Evolutionary conservation across 2,888 invertebrate species (phyloP).

Genomic region (Sialis lutaria): DNA sequence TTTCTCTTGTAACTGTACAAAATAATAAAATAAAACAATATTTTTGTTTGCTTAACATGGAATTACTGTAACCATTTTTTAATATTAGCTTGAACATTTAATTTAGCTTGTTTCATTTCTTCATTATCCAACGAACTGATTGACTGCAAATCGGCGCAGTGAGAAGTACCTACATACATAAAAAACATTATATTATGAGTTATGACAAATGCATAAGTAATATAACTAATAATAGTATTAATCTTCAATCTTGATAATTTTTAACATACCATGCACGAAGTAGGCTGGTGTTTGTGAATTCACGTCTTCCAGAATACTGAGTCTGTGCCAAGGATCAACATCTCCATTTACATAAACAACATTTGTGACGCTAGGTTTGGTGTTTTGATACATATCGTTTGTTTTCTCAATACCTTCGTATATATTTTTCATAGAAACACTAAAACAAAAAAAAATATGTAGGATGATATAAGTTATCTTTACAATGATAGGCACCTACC

Average conservation of each 20-base stretch:
- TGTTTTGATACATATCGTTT: conserved; percentile 32
- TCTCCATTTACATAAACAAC: conserved; percentile 41
- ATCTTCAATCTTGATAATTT: neutral
- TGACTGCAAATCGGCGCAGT: conserved; percentile 14
- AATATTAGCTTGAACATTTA: conserved; percentile 11
- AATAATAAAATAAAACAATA: too few relatives aligned
- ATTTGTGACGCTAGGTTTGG: conserved; percentile 29
- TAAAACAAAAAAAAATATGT: too few relatives aligned
- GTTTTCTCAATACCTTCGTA: conserved; percentile 12
- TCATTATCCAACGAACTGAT: conserved; percentile 8
- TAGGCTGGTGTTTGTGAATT: conserved; percentile 13
- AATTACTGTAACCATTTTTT: conserved; percentile 11
- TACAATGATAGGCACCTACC: conserved; percentile 10
- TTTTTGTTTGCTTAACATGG: too few relatives aligned
- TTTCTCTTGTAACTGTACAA: too few relatives aligned
- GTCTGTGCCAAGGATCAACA: conserved; percentile 37
- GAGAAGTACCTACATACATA: conserved; percentile 13
- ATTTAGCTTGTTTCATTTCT: conserved; percentile 12
- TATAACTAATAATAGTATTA: too few relatives aligned
- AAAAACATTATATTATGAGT: neutral
- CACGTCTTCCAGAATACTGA: conserved; percentile 29
- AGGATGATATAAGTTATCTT: too few relatives aligned
- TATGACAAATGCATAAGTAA: too few relatives aligned
- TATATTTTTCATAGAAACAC: too few relatives aligned
- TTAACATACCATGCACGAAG: conserved; percentile 12